Base-by-base conservation (phyloP, 2,888 invertebrate genomes). In the Ryuthela nishihirai region DNA sequence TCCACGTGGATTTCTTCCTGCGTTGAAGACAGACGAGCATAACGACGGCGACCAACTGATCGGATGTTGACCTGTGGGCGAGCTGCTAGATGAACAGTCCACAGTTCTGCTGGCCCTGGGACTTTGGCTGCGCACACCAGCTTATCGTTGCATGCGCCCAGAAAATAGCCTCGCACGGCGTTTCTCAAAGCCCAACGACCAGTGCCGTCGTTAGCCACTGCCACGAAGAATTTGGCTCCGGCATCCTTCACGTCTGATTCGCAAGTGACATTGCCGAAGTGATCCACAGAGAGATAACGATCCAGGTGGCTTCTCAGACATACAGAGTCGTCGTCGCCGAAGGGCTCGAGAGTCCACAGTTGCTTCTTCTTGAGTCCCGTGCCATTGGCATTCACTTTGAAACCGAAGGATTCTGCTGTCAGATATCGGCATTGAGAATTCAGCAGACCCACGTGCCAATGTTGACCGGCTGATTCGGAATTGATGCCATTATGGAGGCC, bases 381-480 rank as follows among this genome's bases (percentile, higher is more conserved):
- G 25, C 94, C 95, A 71, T 94, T 93, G 59, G 93, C 92, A 77
- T 97, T 97, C 75, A 97, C 87, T 81, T 95, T 95, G 79, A 86
- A 93, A 67, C 97, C 97, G 78, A 97, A 97, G 46, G 92, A 92
- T 78, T 97, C 97, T 0, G 95, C 97, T 5, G 97, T 97, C 74
- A 97, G 83, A 76, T 97, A 97, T 72, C 90, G 88, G 20, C 54
- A 60, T 67, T 83, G 81, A 55, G 87, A 86, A 80, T 94, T 97
- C 77, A 95, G 88, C 59, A 97, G 81, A 10, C 97, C 97, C 70
- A 97, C 88, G 29, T 25, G 24, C 63, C 63, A 63, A 24, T 55
- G 63, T 23, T 58, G 55, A 12, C 54, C 62, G 0, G 47, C 42
- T 9, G 59, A 48, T 17, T 59, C 59, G 10, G 35, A 10, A n/a